A percentile compares a stretch with the other conserved stretches of the same genome.
These are phyloP conservation scores for Mythimna pallens DNA, from an alignment of 2,888 invertebrate genomes.

Conservation along the genomic window DNA sequence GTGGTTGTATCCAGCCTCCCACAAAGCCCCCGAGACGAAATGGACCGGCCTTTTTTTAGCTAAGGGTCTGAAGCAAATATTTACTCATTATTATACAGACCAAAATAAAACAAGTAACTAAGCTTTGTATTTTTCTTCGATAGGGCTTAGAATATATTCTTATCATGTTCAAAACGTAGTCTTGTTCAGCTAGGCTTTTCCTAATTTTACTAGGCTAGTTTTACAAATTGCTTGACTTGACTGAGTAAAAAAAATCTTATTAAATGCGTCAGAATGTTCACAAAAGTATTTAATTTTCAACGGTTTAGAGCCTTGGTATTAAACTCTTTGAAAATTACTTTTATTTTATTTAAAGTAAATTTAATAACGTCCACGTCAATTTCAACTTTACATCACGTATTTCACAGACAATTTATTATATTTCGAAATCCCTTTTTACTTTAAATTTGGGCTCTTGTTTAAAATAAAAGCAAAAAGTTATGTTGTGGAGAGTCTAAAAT, in stretches of 20 bases:
- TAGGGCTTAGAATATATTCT: conserved; percentile 1
- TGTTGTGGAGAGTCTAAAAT: neutral
- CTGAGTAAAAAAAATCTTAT: neutral
- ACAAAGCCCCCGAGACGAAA: neutral
- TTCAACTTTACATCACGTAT: neutral
- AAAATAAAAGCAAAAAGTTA: conserved; percentile 1
- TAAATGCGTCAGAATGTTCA: neutral
- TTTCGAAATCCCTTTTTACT: neutral
- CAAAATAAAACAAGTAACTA: conserved; percentile 8
- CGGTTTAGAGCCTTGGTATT: neutral
- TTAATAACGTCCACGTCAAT: neutral
- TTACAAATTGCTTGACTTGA: neutral
- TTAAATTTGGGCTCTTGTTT: neutral
- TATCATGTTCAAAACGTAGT: conserved; percentile 1
- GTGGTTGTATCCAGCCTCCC: neutral
- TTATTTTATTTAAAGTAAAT: conserved; percentile 3
- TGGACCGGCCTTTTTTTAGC: neutral
- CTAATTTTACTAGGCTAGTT: neutral
- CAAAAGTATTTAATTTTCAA: neutral
- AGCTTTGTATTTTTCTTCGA: conserved; percentile 1
- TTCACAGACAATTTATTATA: neutral
- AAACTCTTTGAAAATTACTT: neutral
- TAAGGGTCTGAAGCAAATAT: neutral
- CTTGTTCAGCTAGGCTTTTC: neutral
- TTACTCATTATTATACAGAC: conserved; percentile 1